phyloP scores from a whole-genome alignment of 2,888 invertebrate genomes.

The Drosophila kokeensis region DNA sequence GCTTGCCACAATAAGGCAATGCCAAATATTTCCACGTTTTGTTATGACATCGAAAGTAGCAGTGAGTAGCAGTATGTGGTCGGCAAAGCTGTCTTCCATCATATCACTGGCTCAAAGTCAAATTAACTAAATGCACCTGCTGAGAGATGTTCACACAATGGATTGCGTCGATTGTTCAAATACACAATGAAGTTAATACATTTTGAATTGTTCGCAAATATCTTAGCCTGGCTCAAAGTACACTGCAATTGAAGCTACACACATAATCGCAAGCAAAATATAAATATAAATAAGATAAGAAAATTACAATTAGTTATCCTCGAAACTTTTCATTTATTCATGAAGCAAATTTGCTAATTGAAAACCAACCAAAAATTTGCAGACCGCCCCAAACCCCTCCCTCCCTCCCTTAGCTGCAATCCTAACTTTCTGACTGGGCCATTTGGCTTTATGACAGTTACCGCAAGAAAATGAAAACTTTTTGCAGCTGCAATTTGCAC shows the following conservation, averaged over 20 bases:
- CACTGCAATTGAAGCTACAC: neutral
- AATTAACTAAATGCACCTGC: too few relatives aligned
- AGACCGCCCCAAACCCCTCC: neutral
- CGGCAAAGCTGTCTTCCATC: too few relatives aligned
- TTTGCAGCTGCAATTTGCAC: slow-evolving; percentile 67
- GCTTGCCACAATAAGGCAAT: neutral
- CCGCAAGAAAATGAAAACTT: slow-evolving; percentile 55
- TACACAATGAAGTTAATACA: neutral
- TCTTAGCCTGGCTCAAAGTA: neutral
- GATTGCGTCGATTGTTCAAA: too few relatives aligned
- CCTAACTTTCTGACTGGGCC: slow-evolving; percentile 20
- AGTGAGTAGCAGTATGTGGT: too few relatives aligned
- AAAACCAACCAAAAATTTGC: slow-evolving; percentile 44
- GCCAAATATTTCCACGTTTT: too few relatives aligned
- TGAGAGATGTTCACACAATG: too few relatives aligned
- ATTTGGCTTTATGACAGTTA: slow-evolving; percentile 60
- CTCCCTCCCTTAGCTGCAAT: slow-evolving; percentile 8
- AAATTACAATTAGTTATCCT: slow-evolving; percentile 9
- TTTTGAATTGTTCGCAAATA: neutral
- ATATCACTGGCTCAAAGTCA: too few relatives aligned
- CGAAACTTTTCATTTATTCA: slow-evolving; percentile 29
- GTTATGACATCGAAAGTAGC: neutral
- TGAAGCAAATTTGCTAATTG: slow-evolving; percentile 54
- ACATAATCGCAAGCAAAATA: slow-evolving; percentile 7
- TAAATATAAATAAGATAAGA: neutral